Evolutionary conservation across 2,888 invertebrate genomes (phyloP).

Genomic region (Diogma glabrata): DNA sequence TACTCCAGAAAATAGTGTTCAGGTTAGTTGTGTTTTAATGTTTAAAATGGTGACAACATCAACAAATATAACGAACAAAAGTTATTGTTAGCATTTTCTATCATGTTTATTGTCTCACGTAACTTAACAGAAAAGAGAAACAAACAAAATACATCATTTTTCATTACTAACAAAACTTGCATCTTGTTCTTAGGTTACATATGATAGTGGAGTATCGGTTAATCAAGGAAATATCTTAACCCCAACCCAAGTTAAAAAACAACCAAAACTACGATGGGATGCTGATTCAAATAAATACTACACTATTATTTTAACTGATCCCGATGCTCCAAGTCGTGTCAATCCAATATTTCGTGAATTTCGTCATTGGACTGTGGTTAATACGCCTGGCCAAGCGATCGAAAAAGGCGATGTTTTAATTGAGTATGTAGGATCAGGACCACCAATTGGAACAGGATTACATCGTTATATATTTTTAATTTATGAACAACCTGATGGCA

Average conservation of each 20-base stretch:
- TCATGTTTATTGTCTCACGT: no score
- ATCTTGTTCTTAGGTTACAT: conserved; percentile 38
- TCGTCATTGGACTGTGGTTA: conserved; percentile 53
- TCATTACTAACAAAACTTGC: no score
- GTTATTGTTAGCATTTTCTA: no score
- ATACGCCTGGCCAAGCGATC: conserved; percentile 47
- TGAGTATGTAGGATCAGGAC: conserved; percentile 48
- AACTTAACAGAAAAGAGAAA: no score
- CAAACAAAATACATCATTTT: no score
- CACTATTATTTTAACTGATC: conserved; percentile 74
- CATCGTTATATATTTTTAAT: conserved; percentile 59
- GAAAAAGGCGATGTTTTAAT: conserved; percentile 42
- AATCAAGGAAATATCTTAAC: conserved; percentile 60
- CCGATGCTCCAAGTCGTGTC: conserved; percentile 52
- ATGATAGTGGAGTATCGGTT: conserved; percentile 36
- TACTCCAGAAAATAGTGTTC: conserved; percentile 43
- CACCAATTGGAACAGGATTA: conserved; percentile 45
- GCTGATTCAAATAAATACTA: conserved; percentile 47
- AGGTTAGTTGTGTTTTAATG: no score
- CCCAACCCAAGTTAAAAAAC: conserved; percentile 62
- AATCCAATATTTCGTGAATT: conserved; percentile 50
- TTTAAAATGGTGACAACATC: no score
- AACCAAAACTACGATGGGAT: conserved; percentile 57
- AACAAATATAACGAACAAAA: no score
- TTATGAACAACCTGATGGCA: conserved; percentile 51